phyloP scores from a whole-genome alignment of 2,888 invertebrate species.

The Clistopyga incitator region DNA sequence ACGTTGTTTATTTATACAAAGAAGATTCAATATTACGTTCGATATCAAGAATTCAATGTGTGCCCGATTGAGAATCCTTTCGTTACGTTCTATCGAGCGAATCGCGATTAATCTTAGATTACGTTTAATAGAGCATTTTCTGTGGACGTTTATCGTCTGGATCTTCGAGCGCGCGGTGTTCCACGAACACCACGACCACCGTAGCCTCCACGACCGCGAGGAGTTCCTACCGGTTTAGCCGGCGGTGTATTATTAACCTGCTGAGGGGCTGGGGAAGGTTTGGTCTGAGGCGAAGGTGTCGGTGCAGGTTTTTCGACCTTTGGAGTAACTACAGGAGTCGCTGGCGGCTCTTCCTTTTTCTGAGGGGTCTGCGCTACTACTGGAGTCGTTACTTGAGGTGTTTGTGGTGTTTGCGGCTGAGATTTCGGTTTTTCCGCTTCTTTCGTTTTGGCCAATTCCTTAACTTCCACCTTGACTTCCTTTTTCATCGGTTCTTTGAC shows the following conservation, averaged over 20 bases:
- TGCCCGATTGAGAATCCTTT: neutral
- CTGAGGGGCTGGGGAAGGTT: slow-evolving; percentile 46
- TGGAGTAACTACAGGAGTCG: slow-evolving; percentile 23
- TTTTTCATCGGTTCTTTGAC: neutral
- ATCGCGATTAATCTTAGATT: slow-evolving; percentile 3
- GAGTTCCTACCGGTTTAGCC: slow-evolving; percentile 2
- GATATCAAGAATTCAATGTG: neutral
- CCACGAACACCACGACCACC: slow-evolving; percentile 77
- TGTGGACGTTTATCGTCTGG: slow-evolving; percentile 78
- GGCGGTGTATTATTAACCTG: neutral
- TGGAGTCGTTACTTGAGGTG: neutral
- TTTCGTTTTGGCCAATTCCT: neutral
- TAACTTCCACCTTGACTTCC: neutral
- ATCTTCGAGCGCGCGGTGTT: slow-evolving; percentile 79
- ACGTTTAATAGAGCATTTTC: neutral
- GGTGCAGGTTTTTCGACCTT: slow-evolving; percentile 34
- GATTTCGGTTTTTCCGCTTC: neutral
- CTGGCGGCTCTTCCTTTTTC: slow-evolving; percentile 33
- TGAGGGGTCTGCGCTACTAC: neutral
- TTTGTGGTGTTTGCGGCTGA: neutral
- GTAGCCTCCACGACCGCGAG: slow-evolving; percentile 76
- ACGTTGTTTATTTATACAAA: slow-evolving; percentile 13
- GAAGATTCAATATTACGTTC: neutral
- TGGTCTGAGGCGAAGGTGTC: slow-evolving; percentile 59
- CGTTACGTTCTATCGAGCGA: neutral